Conservation (phyloP, 2,113 vertebrate genomes). For the Furnarius figulus region DNA sequence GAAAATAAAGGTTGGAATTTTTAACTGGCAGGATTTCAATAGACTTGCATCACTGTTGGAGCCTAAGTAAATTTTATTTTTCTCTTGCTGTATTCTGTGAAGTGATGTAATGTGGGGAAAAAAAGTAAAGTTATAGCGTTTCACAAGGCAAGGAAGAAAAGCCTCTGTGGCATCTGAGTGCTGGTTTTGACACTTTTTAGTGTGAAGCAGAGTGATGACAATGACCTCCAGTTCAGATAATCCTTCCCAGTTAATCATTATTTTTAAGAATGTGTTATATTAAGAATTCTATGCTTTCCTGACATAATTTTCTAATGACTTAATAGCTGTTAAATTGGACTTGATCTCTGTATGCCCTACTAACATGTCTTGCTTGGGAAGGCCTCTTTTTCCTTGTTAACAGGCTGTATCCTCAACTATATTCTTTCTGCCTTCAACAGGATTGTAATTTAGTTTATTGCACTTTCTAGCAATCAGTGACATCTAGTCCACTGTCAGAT, state of each 20-base stretch:
- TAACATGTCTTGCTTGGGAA: not conserved
- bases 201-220: not conserved
- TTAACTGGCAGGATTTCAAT: constrained; percentile 72
- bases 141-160: constrained; percentile 18
- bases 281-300: constrained; percentile 26
- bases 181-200: constrained; percentile 68
- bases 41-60: constrained; percentile 49
- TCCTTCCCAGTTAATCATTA: not conserved
- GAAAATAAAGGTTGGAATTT: constrained; percentile 68
- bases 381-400: not conserved
- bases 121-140: constrained; percentile 61
- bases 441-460: not conserved
- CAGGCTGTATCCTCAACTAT: not conserved
- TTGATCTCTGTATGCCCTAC: not conserved
- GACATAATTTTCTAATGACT: not conserved
- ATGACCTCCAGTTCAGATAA: constrained; percentile 29
- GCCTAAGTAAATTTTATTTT: not conserved
- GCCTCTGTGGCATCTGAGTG: constrained; percentile 22
- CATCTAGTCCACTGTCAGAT: not conserved
- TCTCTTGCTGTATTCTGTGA: not conserved
- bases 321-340: constrained; percentile 26
- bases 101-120: constrained; percentile 45
- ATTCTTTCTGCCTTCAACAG: not conserved
- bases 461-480: not conserved
- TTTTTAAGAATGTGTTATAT: not conserved